These are phyloP conservation scores for Alethe castanea DNA, from an alignment of 2,113 vertebrate species.

Conservation along the genomic window DNA sequence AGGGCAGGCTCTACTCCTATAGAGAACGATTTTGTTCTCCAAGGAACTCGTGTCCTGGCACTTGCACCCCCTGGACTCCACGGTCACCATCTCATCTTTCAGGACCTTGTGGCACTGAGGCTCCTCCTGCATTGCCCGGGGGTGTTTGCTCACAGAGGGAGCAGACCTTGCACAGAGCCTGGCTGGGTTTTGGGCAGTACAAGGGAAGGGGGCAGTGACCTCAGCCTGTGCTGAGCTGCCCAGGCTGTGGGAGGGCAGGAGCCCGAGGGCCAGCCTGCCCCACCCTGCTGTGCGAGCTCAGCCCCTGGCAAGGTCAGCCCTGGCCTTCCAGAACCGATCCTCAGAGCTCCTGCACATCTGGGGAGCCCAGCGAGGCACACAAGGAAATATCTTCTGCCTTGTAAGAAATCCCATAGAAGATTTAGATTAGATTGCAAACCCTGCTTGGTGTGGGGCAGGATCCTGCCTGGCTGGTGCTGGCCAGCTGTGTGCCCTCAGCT, in stretches of 20 bases:
- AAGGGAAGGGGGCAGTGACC: not conserved
- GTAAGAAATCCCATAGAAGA: not conserved
- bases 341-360: not conserved
- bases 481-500: fast-evolving
- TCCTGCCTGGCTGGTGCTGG: not conserved
- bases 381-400: not conserved
- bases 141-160: fast-evolving
- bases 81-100: not conserved
- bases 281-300: not conserved
- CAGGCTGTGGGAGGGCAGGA: fast-evolving
- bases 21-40: not conserved
- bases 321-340: fast-evolving
- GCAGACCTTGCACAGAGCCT: not conserved
- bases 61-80: not conserved
- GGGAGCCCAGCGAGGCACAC: not conserved
- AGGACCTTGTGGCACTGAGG: not conserved
- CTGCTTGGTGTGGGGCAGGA: not conserved
- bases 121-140: not conserved
- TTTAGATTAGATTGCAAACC: not conserved
- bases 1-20: not conserved
- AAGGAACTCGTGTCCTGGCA: fast-evolving
- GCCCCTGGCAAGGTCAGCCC: not conserved
- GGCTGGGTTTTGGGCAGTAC: not conserved
- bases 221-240: not conserved
- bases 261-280: not conserved